These are phyloP conservation scores for Protomyctophum bolini DNA, from an alignment of 2,113 vertebrate species.

Conservation along the genomic window DNA sequence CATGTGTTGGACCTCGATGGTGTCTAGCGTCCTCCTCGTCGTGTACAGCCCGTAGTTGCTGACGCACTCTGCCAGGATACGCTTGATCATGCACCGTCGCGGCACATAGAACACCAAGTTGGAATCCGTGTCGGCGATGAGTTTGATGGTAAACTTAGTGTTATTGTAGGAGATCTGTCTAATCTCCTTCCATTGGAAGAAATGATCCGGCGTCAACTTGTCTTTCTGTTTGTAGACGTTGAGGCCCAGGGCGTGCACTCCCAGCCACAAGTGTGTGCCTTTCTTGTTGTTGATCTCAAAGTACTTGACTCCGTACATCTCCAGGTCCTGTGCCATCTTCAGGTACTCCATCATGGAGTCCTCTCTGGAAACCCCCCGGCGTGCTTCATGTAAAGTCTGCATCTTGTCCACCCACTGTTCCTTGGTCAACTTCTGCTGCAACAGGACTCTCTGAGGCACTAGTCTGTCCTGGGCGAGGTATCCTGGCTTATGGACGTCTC, in stretches of 20 bases:
- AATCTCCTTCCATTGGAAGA: slow-evolving; percentile 93
- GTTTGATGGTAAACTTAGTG: slow-evolving; percentile 93
- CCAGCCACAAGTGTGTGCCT: slow-evolving; percentile 89
- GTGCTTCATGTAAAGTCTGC: too few relatives aligned
- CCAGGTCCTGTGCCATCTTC: too few relatives aligned
- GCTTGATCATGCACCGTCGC: slow-evolving; percentile 89
- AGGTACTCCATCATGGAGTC: slow-evolving; percentile 86
- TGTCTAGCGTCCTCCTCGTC: slow-evolving; percentile 90
- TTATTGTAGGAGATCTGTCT: slow-evolving; percentile 92
- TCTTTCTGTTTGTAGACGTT: slow-evolving; percentile 92
- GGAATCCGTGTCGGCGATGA: slow-evolving; percentile 91
- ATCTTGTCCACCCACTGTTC: too few relatives aligned
- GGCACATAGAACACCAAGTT: slow-evolving; percentile 92
- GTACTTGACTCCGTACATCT: too few relatives aligned
- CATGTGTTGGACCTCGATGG: slow-evolving; percentile 92
- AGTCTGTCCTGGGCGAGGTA: too few relatives aligned
- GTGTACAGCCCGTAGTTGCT: slow-evolving; percentile 92
- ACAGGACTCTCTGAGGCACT: too few relatives aligned
- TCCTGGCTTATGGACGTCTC: too few relatives aligned
- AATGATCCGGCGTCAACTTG: slow-evolving; percentile 90
- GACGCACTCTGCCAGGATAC: slow-evolving; percentile 91
- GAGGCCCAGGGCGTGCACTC: slow-evolving; percentile 88
- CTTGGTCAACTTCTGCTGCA: too few relatives aligned
- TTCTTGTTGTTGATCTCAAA: slow-evolving; percentile 54
- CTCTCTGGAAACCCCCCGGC: slow-evolving; percentile 71